Base-by-base conservation (phyloP, 2,888 invertebrate genomes). In the Caenorhabditis sinica region DNA sequence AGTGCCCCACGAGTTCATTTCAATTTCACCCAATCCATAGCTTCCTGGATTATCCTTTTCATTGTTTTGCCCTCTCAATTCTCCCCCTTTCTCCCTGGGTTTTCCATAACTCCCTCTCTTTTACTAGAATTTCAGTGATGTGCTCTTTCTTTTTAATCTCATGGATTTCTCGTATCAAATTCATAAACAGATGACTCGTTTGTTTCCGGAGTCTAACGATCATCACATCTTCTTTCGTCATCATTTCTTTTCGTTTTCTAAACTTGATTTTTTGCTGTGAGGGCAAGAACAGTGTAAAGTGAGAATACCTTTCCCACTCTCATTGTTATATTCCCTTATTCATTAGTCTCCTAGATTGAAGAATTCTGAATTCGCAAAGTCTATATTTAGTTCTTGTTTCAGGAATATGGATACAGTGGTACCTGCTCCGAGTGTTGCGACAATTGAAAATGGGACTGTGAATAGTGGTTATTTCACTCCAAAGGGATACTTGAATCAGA, bases 401-500 rank as follows among this genome's bases (percentile, higher is more conserved):
- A 60, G 15, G 28, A 28, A 25, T 28, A 83, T 83, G 83, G 83
- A 83, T 33, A 79, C 83, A 45, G 74, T 83, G 15, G 77, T 83
- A 13, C 83, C 83, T 13, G 53, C 77, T 30, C 63, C 77, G 25
- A 68, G 25, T 43, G 13, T 60, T 11, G 68, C 66, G 1, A 68
- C 81, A n/a, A 73, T 81, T 49, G 72, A 74, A 30, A 66, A 68
- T 49, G 66, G 73, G n/a, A 28, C 30, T 15, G 81, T 51, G 3
- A 73, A 73, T 25, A 65, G 28, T 20, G 84, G 84, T 30, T 84
- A 84, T 68, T 84, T 69, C 51, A 84, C 80, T 1, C 84, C 85
- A 4, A 82, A 82, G 49, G 82, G 81, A 36, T 74, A 74, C 65
- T 60, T 82, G 13, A 85, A 85, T 68, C 75, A 82, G 49, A 63